Conservation (phyloP, 2,797 vertebrate genomes). For the Sternarchorhynchus goeldii region DNA sequence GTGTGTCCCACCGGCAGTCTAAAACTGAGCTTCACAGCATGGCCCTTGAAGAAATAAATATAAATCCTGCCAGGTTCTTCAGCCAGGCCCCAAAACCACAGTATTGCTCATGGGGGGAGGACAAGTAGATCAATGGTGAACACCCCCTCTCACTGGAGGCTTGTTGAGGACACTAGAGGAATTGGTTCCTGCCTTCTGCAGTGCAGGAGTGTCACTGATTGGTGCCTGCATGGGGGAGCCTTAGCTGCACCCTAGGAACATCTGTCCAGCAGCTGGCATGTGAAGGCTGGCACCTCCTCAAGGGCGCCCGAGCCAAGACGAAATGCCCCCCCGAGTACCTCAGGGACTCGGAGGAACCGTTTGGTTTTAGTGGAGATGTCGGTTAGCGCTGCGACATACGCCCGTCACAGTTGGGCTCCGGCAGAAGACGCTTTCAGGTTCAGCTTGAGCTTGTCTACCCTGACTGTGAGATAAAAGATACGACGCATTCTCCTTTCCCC, state of each 20-base stretch:
- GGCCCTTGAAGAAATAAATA: slow-evolving; percentile 21
- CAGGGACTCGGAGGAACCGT: slow-evolving; percentile 27
- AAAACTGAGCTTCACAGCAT: slow-evolving; percentile 37
- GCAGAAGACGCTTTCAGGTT: background rate
- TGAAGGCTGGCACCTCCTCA: slow-evolving; percentile 30
- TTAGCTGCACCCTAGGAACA: slow-evolving; percentile 42
- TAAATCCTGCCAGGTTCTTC: slow-evolving; percentile 27
- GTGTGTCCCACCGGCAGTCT: slow-evolving; percentile 11
- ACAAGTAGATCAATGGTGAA: slow-evolving; percentile 44
- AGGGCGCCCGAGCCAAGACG: slow-evolving; percentile 27
- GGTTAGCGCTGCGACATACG: slow-evolving; percentile 35
- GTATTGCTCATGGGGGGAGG: slow-evolving; percentile 15
- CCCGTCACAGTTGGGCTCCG: slow-evolving; percentile 14
- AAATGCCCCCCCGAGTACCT: slow-evolving; percentile 5
- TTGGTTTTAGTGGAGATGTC: slow-evolving; percentile 39
- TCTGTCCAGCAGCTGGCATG: slow-evolving; percentile 53
- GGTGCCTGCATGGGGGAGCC: slow-evolving; percentile 29
- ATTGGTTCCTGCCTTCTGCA: background rate
- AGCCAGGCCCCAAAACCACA: slow-evolving; percentile 5
- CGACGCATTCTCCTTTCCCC: slow-evolving; percentile 26
- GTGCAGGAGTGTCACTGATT: slow-evolving; percentile 33
- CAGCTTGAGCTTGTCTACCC: slow-evolving; percentile 12
- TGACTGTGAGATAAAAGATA: slow-evolving; percentile 24
- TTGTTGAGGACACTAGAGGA: background rate
- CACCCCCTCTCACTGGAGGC: slow-evolving; percentile 16